Evolutionary conservation across 2,888 invertebrate genomes (phyloP), one percentile per base, ranked within the genome.

Genomic region (Netelia virgata): DNA sequence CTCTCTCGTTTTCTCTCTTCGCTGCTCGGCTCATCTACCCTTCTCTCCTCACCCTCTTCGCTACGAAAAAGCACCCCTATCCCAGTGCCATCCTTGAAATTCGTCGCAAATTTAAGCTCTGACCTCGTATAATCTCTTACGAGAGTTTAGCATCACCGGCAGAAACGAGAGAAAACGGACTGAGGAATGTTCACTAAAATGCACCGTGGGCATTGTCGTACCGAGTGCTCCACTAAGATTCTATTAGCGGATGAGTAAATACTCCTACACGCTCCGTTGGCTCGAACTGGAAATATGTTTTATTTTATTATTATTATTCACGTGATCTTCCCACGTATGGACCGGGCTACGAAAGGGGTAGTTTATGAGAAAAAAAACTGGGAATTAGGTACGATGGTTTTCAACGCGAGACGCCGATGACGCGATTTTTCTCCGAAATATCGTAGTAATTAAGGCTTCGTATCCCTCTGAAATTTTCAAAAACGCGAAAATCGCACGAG

Each of bases 71-170:
- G 36, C 57, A 47, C 63, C 84, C 76, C 72, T 77, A 81, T 84
- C 72, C 66, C 72, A 10, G 14, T 53, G 43, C n/a, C 73, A 73
- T 81, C 80, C 75, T 85, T 79, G 82, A 84, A 87, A 82, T 80
- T 83, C 57, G 83, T 79, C 75, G 68, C 81, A 82, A 76, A 87
- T 83, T 89, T 85, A 83, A 86, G 85, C 82, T 80, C 77, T 64
- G 84, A 82, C 85, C 84, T 85, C 84, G 78, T 84, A 76, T 78
- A 82, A 81, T 84, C 77, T 84, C 70, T 81, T 79, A 50, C 74
- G 28, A 77, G 81, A 61, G 72, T 69, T 76, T 69, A 69, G 63
- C 80, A 64, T 53, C 59, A 57, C 41, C 75, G 47, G 61, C 63
- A 69, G 66, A 41, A 6, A 68, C 36, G 64, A 68, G 66, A 55